Conservation (phyloP, 1,140 invertebrate species). For the Lepidurus arcticus region DNA sequence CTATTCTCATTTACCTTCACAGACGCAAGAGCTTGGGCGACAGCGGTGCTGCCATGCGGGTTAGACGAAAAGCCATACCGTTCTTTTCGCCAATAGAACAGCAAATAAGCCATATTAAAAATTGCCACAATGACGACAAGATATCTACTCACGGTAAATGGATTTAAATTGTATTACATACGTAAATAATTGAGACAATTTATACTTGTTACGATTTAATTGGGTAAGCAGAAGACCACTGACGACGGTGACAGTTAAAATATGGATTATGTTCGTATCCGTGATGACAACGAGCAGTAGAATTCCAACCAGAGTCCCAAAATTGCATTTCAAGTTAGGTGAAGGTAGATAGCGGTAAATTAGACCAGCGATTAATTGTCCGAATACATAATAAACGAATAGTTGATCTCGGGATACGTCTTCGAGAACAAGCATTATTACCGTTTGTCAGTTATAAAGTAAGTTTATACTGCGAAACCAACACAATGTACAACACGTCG, state of each 20-base stretch:
- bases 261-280: not conserved
- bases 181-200: not conserved
- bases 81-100: not conserved
- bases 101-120: not conserved
- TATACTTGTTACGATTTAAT: not conserved
- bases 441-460: too few relatives aligned
- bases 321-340: not conserved
- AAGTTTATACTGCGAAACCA: too few relatives aligned
- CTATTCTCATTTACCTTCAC: not conserved
- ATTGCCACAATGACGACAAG: not conserved
- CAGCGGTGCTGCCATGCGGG: not conserved
- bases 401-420: not conserved
- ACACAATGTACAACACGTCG: too few relatives aligned
- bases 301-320: not conserved
- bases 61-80: not conserved
- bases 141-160: not conserved
- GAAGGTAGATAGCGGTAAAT: not conserved
- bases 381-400: not conserved
- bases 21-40: not conserved
- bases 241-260: not conserved
- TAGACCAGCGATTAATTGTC: not conserved
- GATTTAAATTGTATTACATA: not conserved
- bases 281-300: not conserved
- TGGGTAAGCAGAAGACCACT: not conserved
- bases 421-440: not conserved